Percentiles rank a stretch among this genome's conserved stretches.
Conservation (phyloP, 1,140 invertebrate genomes). For the Tigriopus japonicus region DNA sequence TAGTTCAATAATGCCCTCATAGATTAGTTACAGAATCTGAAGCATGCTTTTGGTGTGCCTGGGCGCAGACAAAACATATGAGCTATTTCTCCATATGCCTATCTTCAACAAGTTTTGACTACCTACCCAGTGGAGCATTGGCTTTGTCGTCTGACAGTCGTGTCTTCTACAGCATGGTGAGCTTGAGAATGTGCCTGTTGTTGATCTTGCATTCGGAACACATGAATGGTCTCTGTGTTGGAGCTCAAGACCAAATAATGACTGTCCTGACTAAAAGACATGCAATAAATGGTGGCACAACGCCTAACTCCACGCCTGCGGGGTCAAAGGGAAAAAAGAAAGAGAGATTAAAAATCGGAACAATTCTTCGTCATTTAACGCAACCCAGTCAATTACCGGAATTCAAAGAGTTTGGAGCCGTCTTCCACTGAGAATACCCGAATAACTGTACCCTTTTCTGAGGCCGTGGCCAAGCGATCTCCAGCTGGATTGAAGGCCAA, state of each 20-base stretch:
- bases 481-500: slow-evolving; percentile 76
- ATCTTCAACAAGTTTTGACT: too few species aligned
- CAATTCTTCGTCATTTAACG: not conserved
- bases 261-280: slow-evolving; percentile 82
- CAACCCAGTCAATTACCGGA: not conserved
- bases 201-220: slow-evolving; percentile 42
- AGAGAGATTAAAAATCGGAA: not conserved
- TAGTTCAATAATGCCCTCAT: too few species aligned
- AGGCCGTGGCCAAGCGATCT: slow-evolving; percentile 69
- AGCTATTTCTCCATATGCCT: too few species aligned
- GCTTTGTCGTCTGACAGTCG: too few species aligned
- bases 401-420: slow-evolving; percentile 40
- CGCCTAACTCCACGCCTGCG: slow-evolving; percentile 72
- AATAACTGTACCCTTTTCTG: slow-evolving; percentile 92
- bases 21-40: too few species aligned
- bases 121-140: too few species aligned
- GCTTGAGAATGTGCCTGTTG: too few species aligned
- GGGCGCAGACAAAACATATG: too few species aligned
- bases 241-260: slow-evolving; percentile 76
- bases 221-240: slow-evolving; percentile 96
- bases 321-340: not conserved
- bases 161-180: too few species aligned
- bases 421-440: slow-evolving; percentile 76
- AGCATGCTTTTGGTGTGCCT: too few species aligned
- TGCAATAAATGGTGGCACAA: slow-evolving; percentile 35